Conservation (phyloP, 2,888 invertebrate genomes). For the Tortricodes alternella region DNA sequence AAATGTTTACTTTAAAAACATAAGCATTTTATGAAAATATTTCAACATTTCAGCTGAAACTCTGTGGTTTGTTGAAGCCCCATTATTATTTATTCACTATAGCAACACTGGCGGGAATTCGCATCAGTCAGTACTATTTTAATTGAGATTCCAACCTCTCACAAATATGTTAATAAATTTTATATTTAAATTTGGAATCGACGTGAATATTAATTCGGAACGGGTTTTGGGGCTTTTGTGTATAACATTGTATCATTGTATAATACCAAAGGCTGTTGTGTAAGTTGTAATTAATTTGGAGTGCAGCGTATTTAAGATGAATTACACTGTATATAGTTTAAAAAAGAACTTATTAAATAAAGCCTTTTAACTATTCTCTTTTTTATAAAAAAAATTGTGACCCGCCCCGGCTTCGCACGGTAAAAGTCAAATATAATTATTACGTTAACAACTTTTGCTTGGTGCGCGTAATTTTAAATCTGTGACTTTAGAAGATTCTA, state of each 20-base stretch:
- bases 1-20: conserved; percentile 28
- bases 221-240: background rate
- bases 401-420: too few relatives aligned
- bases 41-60: conserved; percentile 16
- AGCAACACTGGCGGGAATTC: conserved; percentile 21
- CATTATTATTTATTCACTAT: conserved; percentile 30
- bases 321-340: too few relatives aligned
- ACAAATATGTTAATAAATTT: conserved; percentile 32
- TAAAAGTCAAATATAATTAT: too few relatives aligned
- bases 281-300: background rate
- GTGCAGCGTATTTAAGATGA: too few relatives aligned
- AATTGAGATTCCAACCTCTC: conserved; percentile 31
- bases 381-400: too few relatives aligned
- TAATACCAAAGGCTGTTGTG: background rate
- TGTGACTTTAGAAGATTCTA: too few relatives aligned
- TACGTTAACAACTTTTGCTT: too few relatives aligned
- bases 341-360: too few relatives aligned
- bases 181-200: conserved; percentile 26
- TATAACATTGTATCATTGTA: background rate
- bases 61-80: conserved; percentile 26
- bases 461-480: too few relatives aligned
- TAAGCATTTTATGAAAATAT: conserved; percentile 23
- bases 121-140: conserved; percentile 18
- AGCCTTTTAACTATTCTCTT: too few relatives aligned
- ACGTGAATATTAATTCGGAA: conserved; percentile 15